Evolutionary conservation across 2,797 vertebrate genomes (phyloP).

Genomic region (Paratrypauchen microcephalus): DNA sequence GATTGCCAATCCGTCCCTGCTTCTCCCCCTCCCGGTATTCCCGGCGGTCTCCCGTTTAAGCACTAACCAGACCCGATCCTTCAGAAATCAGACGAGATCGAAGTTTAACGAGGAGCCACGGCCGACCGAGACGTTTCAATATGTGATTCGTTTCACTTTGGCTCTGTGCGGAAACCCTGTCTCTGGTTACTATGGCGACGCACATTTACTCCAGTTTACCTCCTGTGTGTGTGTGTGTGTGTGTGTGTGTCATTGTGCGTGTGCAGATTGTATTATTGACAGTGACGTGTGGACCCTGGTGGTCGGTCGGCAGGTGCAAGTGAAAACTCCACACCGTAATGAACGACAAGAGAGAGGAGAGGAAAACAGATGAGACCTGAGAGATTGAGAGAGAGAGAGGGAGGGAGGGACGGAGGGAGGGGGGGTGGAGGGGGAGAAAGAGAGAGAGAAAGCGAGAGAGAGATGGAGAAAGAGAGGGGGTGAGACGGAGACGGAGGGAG

Average conservation of each 20-base stretch:
- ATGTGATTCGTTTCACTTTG: background rate
- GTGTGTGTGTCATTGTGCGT: background rate
- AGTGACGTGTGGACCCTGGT: background rate
- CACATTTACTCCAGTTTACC: background rate
- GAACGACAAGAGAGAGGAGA: background rate
- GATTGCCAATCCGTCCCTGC: too few species aligned
- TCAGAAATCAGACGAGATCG: too few species aligned
- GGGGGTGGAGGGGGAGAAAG: too few species aligned
- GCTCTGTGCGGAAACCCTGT: background rate
- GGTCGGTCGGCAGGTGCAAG: background rate
- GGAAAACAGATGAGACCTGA: background rate
- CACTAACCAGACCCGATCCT: too few species aligned
- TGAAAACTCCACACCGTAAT: background rate
- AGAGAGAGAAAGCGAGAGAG: background rate
- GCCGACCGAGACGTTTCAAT: background rate
- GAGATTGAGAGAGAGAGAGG: background rate
- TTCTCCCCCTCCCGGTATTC: too few species aligned
- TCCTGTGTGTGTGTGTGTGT: background rate
- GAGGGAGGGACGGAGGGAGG: background rate
- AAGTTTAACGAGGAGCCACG: too few species aligned
- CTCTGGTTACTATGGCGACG: background rate
- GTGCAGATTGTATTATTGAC: background rate
- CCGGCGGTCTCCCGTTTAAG: too few species aligned
- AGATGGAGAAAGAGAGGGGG: background rate
- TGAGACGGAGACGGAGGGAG: background rate